These are phyloP conservation scores for Carassius carassius DNA, from an alignment of 2,113 vertebrate species.

Conservation along the genomic window DNA sequence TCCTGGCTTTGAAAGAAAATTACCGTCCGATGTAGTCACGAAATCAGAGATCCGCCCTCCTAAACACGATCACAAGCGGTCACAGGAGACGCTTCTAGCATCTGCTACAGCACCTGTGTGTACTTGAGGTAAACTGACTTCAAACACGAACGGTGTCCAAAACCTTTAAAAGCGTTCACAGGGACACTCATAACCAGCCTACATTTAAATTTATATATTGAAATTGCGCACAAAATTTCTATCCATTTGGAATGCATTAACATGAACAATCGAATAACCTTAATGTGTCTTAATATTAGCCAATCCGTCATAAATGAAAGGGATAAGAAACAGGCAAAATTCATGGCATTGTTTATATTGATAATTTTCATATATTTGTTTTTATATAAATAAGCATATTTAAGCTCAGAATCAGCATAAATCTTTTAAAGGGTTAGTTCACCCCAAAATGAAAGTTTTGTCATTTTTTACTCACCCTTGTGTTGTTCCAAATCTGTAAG, in stretches of 20 bases:
- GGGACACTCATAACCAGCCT: not conserved
- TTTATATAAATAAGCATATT: no score
- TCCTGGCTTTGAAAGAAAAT: not conserved
- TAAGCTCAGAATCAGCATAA: no score
- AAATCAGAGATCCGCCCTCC: not conserved
- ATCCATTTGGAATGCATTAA: no score
- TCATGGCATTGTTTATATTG: not conserved
- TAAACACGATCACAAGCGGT: slow-evolving; percentile 2
- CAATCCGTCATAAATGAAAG: not conserved
- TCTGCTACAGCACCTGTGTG: slow-evolving; percentile 19
- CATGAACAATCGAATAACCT: not conserved
- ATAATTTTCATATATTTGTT: not conserved
- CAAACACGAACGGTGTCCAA: not conserved
- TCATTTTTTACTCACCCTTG: no score
- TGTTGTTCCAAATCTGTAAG: no score
- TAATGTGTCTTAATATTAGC: not conserved
- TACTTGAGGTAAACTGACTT: not conserved
- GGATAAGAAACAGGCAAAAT: not conserved
- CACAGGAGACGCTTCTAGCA: not conserved
- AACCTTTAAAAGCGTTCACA: not conserved
- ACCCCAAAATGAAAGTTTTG: no score
- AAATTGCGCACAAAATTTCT: not conserved
- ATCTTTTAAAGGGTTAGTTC: no score
- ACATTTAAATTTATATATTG: not conserved
- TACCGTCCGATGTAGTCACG: slow-evolving; percentile 11